Base-by-base conservation (phyloP, 2,888 invertebrate species). In the Athripsodes cinereus region DNA sequence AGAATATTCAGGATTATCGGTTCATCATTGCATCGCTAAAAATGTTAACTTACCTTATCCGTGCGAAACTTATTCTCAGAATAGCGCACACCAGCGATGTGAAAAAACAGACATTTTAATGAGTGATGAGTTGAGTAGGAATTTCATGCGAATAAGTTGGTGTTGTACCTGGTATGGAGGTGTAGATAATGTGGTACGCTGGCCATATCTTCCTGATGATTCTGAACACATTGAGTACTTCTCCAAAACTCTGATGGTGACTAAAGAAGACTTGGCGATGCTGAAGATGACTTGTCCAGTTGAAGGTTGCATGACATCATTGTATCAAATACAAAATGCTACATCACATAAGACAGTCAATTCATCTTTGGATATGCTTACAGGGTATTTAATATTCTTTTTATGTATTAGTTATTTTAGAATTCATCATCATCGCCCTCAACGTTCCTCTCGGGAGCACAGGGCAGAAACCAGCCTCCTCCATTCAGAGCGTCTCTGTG, bases 241-340 rank as follows among this genome's bases (percentile, higher is more conserved):
- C 64, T 65, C 65, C 19, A 65, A 69, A 6, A 64, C 68, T 13
- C 65, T 78, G 34, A 67, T 67, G 60, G 61, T 76, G 22, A 68
- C 65, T 16, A 69, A 72, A 55, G 65, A 66, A 48, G 84, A 85
- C 69, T 69, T 83, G 35, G 67, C 70, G 0, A 67, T 72, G 10
- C 67, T 86, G 31, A 78, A 78, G 64, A 72, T 74, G 0, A 79
- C 83, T 5, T 81, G 79, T 52, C 73, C 83, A 0, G 67, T 76
- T 52, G 76, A 75, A 68, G 77, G 78, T 40, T 76, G 81, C 46
- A 72, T 78, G 2, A 76, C 74, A 52, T 79, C 81, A 56, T 68
- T 87, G 49, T 71, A 78, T 34, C 75, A 75, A 21, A 73, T 88
- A 54, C 84, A 87, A 67, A 86, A 84, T 68, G 84, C 84, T 1